phyloP scores from a whole-genome alignment of 2,888 invertebrate genomes.

The Xanthorhoe spadicearia region DNA sequence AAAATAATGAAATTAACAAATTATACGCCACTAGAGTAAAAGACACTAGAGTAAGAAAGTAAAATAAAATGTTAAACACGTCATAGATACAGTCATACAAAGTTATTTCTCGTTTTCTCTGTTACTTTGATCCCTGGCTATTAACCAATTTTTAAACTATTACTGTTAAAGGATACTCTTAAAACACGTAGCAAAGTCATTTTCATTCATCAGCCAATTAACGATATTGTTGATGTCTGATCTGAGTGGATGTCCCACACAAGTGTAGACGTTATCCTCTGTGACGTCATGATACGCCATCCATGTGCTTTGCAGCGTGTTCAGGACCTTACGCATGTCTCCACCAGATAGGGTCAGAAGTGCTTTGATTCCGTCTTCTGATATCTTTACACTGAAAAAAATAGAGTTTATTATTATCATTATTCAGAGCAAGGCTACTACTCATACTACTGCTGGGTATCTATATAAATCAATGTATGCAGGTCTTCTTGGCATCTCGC shows the following conservation, averaged over 20 bases:
- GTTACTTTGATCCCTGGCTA: not conserved
- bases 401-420: not conserved
- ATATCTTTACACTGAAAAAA: constrained; percentile 88
- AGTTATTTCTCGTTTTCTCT: not conserved
- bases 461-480: not conserved
- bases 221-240: constrained; percentile 95
- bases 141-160: constrained; percentile 37
- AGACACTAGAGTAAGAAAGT: too few species aligned
- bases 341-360: constrained; percentile 95
- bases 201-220: constrained; percentile 93
- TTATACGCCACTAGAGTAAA: too few species aligned
- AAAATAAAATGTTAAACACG: too few species aligned
- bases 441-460: not conserved
- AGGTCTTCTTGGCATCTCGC: too few species aligned
- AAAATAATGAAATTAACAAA: too few species aligned
- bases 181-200: constrained; percentile 90
- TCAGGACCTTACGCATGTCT: constrained; percentile 99
- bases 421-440: not conserved
- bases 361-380: constrained; percentile 95
- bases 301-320: constrained; percentile 98
- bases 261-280: constrained; percentile 96
- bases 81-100: too few species aligned
- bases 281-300: constrained; percentile 95
- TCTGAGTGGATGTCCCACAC: constrained; percentile 97
- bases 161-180: constrained; percentile 88